Evolutionary conservation across 2,888 invertebrate species (phyloP).

Genomic region (Harpagoxenus sublaevis): DNA sequence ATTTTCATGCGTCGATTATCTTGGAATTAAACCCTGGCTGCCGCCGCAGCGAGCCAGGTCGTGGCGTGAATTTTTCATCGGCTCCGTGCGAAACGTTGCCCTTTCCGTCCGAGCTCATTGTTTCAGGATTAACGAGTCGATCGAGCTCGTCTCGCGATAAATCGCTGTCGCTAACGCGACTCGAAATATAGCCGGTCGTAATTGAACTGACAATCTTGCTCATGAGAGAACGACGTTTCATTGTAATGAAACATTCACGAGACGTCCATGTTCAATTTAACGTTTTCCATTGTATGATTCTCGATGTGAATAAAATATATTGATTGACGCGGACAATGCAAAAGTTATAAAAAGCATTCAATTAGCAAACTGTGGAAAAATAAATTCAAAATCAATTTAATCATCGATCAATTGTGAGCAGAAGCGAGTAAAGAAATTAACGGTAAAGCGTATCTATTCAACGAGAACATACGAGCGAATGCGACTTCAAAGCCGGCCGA

Average conservation of each 20-base stretch:
- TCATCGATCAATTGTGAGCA: background rate
- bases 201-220: conserved; percentile 40
- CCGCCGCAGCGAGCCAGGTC: background rate
- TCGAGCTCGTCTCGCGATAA: conserved; percentile 36
- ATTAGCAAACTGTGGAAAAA: background rate
- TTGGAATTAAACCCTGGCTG: conserved; percentile 45
- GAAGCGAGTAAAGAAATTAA: conserved; percentile 30
- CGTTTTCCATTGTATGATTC: conserved; percentile 12
- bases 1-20: conserved; percentile 55
- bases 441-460: background rate
- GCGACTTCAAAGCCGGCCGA: conserved; percentile 22
- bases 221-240: conserved; percentile 43
- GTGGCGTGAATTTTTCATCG: conserved; percentile 42
- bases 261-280: conserved; percentile 21
- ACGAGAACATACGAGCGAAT: background rate
- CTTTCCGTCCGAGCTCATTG: conserved; percentile 36
- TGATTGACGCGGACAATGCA: background rate
- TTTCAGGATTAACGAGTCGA: conserved; percentile 51
- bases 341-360: conserved; percentile 5
- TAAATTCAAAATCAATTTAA: background rate
- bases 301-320: conserved; percentile 9
- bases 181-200: conserved; percentile 28
- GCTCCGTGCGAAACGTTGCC: conserved; percentile 11
- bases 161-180: conserved; percentile 28
- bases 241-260: conserved; percentile 40